These are phyloP conservation scores for Archips xylosteana DNA, from an alignment of 2,888 invertebrate species.

Conservation along the genomic window DNA sequence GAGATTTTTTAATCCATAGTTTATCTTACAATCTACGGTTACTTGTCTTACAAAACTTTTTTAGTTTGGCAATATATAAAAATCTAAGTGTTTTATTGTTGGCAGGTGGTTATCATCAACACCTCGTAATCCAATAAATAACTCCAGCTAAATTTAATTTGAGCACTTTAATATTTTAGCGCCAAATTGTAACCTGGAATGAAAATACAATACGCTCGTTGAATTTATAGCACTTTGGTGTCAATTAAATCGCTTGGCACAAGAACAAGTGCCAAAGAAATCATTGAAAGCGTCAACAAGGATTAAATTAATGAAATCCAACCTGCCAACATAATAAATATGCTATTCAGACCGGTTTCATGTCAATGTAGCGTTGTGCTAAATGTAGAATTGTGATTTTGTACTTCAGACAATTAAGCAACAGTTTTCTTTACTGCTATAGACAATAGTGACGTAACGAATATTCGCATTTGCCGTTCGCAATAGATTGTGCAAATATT, in stretches of 20 bases:
- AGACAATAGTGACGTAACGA: too few species aligned
- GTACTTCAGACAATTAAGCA: background rate
- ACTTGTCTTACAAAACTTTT: slow-evolving; percentile 58
- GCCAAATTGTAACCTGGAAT: background rate
- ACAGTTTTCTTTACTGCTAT: background rate
- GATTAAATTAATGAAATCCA: background rate
- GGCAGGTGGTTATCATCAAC: slow-evolving; percentile 9
- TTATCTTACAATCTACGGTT: slow-evolving; percentile 56
- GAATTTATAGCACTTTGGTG: slow-evolving; percentile 15
- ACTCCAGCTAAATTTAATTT: background rate
- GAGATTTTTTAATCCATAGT: slow-evolving; percentile 65
- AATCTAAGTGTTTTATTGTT: slow-evolving; percentile 17
- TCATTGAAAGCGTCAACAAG: slow-evolving; percentile 15
- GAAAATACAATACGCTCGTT: background rate
- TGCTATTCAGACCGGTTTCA: background rate
- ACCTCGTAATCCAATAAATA: background rate
- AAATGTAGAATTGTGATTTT: background rate
- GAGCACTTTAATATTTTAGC: background rate
- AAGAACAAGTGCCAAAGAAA: background rate
- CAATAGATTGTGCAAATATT: too few species aligned
- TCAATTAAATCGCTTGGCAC: slow-evolving; percentile 19
- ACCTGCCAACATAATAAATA: slow-evolving; percentile 6
- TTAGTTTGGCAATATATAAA: slow-evolving; percentile 61
- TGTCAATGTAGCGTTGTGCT: slow-evolving; percentile 1
- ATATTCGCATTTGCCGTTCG: too few species aligned